Evolutionary conservation across 1,140 invertebrate genomes (phyloP), one percentile per base, ranked within the genome.

Genomic region (Ceratina japonica): DNA sequence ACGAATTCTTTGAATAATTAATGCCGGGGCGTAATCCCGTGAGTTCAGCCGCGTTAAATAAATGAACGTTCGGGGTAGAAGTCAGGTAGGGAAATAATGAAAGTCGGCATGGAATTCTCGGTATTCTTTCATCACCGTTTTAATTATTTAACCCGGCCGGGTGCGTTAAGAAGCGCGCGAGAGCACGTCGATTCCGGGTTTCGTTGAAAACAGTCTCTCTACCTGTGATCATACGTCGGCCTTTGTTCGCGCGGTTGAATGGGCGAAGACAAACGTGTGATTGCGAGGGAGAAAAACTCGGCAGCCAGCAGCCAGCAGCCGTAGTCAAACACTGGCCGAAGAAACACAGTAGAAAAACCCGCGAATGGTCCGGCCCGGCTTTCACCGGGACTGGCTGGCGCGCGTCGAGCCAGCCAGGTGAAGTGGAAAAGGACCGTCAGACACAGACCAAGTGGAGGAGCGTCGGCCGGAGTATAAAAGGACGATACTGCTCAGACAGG

Each of bases 301-400:
- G 37, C 37, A 44, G 10, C 37, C 37, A 2, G 27, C 27, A n/a
- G n/a, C n/a, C n/a, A n/a, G n/a, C 37, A 37, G 37, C 7, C 2
- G 65, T 68, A 52, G 65, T 68, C 65, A 52, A 49, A 68, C 65
- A 13, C 16, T 16, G 65, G 44, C 7, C 15, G 64, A 68, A 22
- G 44, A 24, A 10, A 5, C 20, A 16, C 65, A 68, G 49, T 51
- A 10, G 65, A 52, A 68, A 68, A 68, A 15, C 1, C 44, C 3
- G 10, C n/a, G 20, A 49, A 68, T 52, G 44, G 49, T 27, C 51
- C 65, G 65, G 51, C 44, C 65, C 49, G 44, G 5, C 20, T 49
- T 51, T 51, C n/a, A 16, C 58, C 37, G 37, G 37, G 5, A 44
- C 37, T 10, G 37, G 37, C 20, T 10, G 20, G 2, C 44, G 10